phyloP scores from a whole-genome alignment of 2,113 vertebrate genomes.

The Trogon melanurus region DNA sequence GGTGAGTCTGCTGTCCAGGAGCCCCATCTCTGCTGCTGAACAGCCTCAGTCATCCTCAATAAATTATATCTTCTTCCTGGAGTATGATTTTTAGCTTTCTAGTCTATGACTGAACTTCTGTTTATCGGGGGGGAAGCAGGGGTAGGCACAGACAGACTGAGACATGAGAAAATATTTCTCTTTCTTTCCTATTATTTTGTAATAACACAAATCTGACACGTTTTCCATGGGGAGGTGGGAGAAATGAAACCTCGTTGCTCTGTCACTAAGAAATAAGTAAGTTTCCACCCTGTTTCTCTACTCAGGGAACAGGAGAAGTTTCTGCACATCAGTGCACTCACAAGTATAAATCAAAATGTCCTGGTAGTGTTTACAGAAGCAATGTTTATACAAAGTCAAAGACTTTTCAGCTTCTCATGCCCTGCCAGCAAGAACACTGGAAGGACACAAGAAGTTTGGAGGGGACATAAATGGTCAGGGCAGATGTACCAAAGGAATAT shows the following conservation, averaged over 20 bases:
- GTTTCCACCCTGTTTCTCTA: not conserved
- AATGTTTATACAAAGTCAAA: not conserved
- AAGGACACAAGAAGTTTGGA: too few relatives aligned
- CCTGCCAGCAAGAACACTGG: too few relatives aligned
- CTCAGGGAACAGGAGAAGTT: not conserved
- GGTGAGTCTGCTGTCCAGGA: not conserved
- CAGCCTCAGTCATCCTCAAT: not conserved
- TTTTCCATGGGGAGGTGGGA: not conserved
- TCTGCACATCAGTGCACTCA: not conserved
- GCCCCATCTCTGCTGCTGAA: not conserved
- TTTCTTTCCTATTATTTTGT: not conserved
- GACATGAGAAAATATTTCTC: not conserved
- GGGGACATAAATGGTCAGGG: too few relatives aligned
- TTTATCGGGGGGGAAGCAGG: too few relatives aligned
- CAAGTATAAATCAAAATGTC: not conserved
- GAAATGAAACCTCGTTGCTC: not conserved
- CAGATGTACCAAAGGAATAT: too few relatives aligned
- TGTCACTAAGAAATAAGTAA: not conserved
- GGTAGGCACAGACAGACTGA: rapidly evolving
- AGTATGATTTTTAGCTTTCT: not conserved
- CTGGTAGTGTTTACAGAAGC: too few relatives aligned
- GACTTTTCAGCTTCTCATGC: not conserved
- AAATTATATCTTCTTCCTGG: not conserved
- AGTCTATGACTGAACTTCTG: not conserved
- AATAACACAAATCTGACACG: not conserved